Evolutionary conservation across 1,140 invertebrate genomes (phyloP).

Genomic region (Chlorops oryzae): DNA sequence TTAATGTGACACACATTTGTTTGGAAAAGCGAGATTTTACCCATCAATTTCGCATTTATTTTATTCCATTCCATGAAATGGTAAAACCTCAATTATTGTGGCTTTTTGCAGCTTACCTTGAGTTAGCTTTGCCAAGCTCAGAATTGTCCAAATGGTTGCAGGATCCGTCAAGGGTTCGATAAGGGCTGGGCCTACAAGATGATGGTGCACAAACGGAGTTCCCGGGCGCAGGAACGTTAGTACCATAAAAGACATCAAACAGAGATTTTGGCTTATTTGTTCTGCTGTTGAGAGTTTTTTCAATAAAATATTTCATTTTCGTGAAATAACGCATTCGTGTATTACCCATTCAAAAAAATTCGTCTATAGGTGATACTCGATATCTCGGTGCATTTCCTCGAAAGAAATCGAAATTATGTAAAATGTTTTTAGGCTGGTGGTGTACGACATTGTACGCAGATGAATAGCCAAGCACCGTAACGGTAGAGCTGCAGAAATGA

Average conservation of each 20-base stretch:
- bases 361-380: neutral
- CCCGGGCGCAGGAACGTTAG: constrained; percentile 28
- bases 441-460: too few relatives aligned
- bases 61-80: neutral
- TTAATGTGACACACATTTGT: neutral
- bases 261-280: constrained; percentile 26
- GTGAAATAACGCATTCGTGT: neutral
- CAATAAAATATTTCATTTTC: neutral
- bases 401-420: constrained; percentile 2
- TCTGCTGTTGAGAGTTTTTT: constrained; percentile 22
- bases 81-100: neutral
- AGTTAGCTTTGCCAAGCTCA: constrained; percentile 65
- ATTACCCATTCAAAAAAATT: neutral
- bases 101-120: constrained; percentile 46
- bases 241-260: constrained; percentile 23
- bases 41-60: neutral
- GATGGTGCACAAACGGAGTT: constrained; percentile 45
- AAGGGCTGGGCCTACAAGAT: constrained; percentile 53
- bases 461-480: too few relatives aligned
- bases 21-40: neutral
- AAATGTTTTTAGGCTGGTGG: too few relatives aligned
- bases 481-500: too few relatives aligned
- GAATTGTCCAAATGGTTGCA: constrained; percentile 77
- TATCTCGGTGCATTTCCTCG: constrained; percentile 3
- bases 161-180: constrained; percentile 73